Evolutionary conservation across 2,888 invertebrate species (phyloP).

Genomic region (Acleris cristana): DNA sequence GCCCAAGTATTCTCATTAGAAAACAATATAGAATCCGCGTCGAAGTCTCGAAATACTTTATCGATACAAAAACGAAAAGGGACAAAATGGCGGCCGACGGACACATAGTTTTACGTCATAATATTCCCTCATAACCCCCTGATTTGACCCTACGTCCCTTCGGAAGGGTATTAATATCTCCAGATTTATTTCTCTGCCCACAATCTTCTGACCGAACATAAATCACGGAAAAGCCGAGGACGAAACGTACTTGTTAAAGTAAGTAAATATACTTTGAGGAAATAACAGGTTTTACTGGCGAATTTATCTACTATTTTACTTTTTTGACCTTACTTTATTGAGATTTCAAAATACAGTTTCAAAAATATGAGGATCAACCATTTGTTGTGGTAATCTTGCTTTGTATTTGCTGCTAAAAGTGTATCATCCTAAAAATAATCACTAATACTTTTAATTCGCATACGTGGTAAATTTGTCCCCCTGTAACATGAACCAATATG

Average conservation of each 20-base stretch:
- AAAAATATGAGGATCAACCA: too few species aligned
- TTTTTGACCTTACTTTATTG: too few species aligned
- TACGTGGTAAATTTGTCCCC: too few species aligned
- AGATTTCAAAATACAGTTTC: too few species aligned
- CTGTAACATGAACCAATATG: too few species aligned
- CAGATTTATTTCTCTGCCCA: slow-evolving; percentile 64
- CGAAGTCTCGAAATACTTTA: slow-evolving; percentile 10
- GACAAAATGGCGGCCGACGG: slow-evolving; percentile 25
- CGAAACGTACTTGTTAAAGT: slow-evolving; percentile 7
- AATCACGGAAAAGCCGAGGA: slow-evolving; percentile 51
- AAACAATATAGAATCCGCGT: slow-evolving; percentile 4
- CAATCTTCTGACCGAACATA: slow-evolving; percentile 65
- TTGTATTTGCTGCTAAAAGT: too few species aligned
- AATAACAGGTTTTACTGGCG: slow-evolving; percentile 1
- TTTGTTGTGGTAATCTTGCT: too few species aligned
- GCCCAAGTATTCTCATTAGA: slow-evolving; percentile 17
- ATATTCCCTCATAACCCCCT: slow-evolving; percentile 46
- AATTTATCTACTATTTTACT: too few species aligned
- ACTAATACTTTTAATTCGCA: too few species aligned
- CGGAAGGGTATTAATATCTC: slow-evolving; percentile 57
- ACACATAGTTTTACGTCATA: slow-evolving; percentile 38
- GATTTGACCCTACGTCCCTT: slow-evolving; percentile 43
- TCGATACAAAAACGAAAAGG: slow-evolving; percentile 15
- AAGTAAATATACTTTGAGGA: slow-evolving; percentile 19
- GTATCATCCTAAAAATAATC: too few species aligned